Evolutionary conservation across 2,113 vertebrate species (phyloP), one percentile per base, ranked within the genome.

Genomic region (Archilochus colubris): DNA sequence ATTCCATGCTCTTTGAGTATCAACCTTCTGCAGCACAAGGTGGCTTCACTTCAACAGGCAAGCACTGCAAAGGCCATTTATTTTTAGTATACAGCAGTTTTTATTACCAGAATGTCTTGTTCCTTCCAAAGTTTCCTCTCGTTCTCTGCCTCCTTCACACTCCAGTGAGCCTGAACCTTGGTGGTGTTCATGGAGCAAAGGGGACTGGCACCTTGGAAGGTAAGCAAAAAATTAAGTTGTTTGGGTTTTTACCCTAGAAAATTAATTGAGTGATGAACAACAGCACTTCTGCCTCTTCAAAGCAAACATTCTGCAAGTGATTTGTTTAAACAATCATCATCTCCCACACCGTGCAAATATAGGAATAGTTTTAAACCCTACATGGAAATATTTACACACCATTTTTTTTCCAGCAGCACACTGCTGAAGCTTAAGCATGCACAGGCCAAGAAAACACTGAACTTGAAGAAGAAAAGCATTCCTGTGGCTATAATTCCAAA

Each of bases 151-250:
- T 84, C 97, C 97, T 64, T 99, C 99, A 77, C 97, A 98, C 6
- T 99, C 98, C 83, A 98, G 95, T 13, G 98, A 94, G 86, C 98
- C 96, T 22, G 98, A 97, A 83, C 97, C 97, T 88, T 98, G 97
- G 73, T 97, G 98, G 78, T 97, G 98, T 91, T 99, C 98, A 3
- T 99, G 98, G 51, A 99, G 98, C 50, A 99, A 96, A 25, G 99
- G 99, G 31, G 99, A 99, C 38, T 98, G 99, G 95, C 99, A 99
- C 92, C 99, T 99, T 97, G 57, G 53, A 95, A 96, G 3, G 2
- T 46, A 93, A 96, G 64, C 17, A 95, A 20, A 94, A 91, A 89
- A 83, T 54, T 67, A 64, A 36, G 48, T 16, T 55, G n/a, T 44
- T 51, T 84, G 24, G 5, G 0, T 21, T 66, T 53, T 48, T 57